These are phyloP conservation scores for Ondatra zibethicus DNA, from an alignment of 2,113 vertebrate genomes.

Conservation along the genomic window DNA sequence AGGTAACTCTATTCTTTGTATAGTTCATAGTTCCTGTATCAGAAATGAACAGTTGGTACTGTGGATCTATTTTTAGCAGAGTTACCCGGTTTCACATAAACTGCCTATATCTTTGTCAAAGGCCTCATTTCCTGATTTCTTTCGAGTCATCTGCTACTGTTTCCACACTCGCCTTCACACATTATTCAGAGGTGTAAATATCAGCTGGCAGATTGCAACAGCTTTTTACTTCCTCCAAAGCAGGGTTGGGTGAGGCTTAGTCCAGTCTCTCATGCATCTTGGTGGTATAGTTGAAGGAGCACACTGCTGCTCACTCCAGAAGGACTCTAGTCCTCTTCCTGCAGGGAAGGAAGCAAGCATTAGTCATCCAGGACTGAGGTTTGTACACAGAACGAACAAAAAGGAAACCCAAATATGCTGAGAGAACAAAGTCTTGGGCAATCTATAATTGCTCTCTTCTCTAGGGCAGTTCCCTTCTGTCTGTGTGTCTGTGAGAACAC, in stretches of 20 bases:
- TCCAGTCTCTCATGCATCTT: not conserved
- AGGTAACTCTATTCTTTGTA: slow-evolving; percentile 63
- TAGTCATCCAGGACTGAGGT: not conserved
- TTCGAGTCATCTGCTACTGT: slow-evolving; percentile 28
- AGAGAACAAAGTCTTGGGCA: not conserved
- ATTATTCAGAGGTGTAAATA: not conserved
- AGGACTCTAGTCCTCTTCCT: not conserved
- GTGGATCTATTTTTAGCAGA: slow-evolving; percentile 73
- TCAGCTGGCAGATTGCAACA: not conserved
- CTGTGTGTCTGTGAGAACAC: fast-evolving
- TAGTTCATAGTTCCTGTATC: slow-evolving; percentile 42
- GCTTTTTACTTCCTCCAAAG: not conserved
- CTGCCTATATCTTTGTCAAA: slow-evolving; percentile 50
- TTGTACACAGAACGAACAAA: not conserved
- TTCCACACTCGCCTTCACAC: slow-evolving; percentile 45
- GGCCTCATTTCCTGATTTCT: slow-evolving; percentile 16
- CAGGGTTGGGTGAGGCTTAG: not conserved
- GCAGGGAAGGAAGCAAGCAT: fast-evolving
- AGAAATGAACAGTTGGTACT: slow-evolving; percentile 58
- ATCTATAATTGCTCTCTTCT: not conserved
- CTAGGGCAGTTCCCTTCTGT: not conserved
- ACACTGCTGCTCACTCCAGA: fast-evolving
- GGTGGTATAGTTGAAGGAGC: fast-evolving
- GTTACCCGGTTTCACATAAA: slow-evolving; percentile 29
- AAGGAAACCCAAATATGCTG: not conserved